Base-by-base conservation (phyloP, 2,797 vertebrate species). In the Lates japonicus region DNA sequence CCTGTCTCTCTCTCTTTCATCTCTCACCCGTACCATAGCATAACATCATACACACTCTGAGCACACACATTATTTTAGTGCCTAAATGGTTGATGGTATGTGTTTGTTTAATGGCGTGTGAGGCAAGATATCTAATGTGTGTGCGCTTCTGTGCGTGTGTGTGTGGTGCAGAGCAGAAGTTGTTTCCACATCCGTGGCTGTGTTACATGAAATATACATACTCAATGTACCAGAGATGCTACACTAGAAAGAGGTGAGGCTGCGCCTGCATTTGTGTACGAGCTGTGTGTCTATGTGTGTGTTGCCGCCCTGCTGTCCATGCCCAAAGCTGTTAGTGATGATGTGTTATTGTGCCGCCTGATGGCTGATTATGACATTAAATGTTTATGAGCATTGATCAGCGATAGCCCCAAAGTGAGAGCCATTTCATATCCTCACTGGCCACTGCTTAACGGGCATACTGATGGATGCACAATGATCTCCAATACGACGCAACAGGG, bases 351-450 rank as follows among this genome's bases (percentile, higher is more conserved):
- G 88, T 89, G 88, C 81, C 12, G 77, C 79, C 88, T 83, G 86
- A 92, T 82, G 87, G 86, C 90, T 91, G 90, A 94, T 95, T 94
- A 94, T 94, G 93, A 93, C 92, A 92, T 94, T 90, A 94, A 94
- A 94, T 93, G 93, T 94, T 94, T 90, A 95, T 95, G 93, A 94
- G 91, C 90, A 94, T 94, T 93, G 94, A 95, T 94, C 90, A 90
- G 89, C 70, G 19, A 89, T 81, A 55, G 78, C 83, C 89, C 86
- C 90, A 88, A 89, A 88, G 89, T 82, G 89, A 90, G 84, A 90
- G 74, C 60, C 87, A 74, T 93, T 94, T 93, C 87, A 91, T 93
- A 93, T 92, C 88, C 87, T 91, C 83, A 74, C 87, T 63, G 89
- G 86, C 86, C 88, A 77, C 84, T 79, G 87, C 89, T 92, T 93